Evolutionary conservation across 2,888 invertebrate species (phyloP), one percentile per base, ranked within the genome.

Genomic region (Eupithecia vulgata): DNA sequence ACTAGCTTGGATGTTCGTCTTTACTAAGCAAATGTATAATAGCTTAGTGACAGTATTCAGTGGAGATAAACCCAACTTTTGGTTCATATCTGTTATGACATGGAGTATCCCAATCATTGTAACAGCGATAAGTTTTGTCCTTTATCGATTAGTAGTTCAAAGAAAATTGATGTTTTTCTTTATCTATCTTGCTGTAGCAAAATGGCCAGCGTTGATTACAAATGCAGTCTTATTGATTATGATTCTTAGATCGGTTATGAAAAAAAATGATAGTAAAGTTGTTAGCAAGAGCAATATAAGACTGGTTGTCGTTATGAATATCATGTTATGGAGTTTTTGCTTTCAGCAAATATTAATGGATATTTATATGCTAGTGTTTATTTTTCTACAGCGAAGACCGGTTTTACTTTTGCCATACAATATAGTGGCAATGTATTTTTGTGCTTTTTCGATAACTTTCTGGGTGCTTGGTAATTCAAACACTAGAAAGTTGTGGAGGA

Each of bases 381-480:
- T 57, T 57, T 57, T 57, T 57, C 57, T 57, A 25, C 57, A 57
- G 25, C 21, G 12, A 57, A 25, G 57, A 57, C 57, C 57, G 21
- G 25, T 25, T 25, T 57, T 57, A 57, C 21, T 57, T 5, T 66
- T 83, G 2, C 15, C 78, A 0, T 76, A 82, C 72, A 88, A 88
- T 76, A 84, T 88, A 67, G n/a, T 87, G 0, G 77, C 88, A 0
- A 81, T 91, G 75, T 94, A 90, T 76, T 89, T 92, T 57, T 92
- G 91, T 80, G 88, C 89, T 0, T 81, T 88, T 52, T 87, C 93
- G 0, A 89, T 90, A 64, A 76, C 86, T 12, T 94, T 93, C 78
- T 94, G 94, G 94, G 82, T 94, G 7, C 90, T 92, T 71, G 93
- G 91, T 1, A 94, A 93, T 73, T 82, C 83, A 1, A 86, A 86